phyloP scores from a whole-genome alignment of 2,888 invertebrate genomes.

The Merodon equestris region DNA sequence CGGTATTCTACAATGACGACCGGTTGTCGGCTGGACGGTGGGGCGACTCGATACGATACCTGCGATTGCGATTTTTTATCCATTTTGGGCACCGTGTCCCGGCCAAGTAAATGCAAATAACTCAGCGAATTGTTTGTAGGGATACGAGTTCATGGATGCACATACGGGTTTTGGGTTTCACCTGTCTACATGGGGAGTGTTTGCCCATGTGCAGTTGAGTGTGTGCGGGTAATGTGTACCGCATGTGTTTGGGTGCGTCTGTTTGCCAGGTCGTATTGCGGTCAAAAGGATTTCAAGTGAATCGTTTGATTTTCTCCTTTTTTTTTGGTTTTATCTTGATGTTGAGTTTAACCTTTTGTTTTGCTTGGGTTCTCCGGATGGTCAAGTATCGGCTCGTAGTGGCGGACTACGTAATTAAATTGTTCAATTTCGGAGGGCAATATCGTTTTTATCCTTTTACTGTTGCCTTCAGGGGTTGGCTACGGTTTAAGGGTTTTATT shows the following conservation, averaged over 20 bases:
- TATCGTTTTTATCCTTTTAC: too few relatives aligned
- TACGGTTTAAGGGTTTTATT: constrained; percentile 19
- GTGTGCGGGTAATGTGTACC: neutral
- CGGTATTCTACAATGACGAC: neutral
- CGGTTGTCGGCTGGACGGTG: neutral
- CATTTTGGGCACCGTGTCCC: constrained; percentile 4
- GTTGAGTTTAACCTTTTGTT: too few relatives aligned
- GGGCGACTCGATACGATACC: too few relatives aligned
- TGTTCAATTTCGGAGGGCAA: constrained; percentile 21
- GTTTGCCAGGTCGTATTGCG: constrained; percentile 25
- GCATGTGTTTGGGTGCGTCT: constrained; percentile 8
- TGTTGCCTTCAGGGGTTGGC: neutral
- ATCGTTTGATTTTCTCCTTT: constrained; percentile 16
- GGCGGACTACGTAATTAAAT: constrained; percentile 30
- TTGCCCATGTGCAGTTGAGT: neutral
- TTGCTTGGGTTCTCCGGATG: neutral
- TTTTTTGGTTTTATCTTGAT: too few relatives aligned
- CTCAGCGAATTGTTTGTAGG: constrained; percentile 25
- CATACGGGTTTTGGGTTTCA: neutral
- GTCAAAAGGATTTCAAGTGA: constrained; percentile 16
- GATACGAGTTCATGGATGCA: constrained; percentile 28
- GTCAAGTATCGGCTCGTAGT: neutral
- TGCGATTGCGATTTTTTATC: constrained; percentile 3
- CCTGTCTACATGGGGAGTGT: neutral
- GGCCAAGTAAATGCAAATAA: constrained; percentile 31